Conservation (phyloP, 2,797 vertebrate genomes). For the Cichlasoma orientale region DNA sequence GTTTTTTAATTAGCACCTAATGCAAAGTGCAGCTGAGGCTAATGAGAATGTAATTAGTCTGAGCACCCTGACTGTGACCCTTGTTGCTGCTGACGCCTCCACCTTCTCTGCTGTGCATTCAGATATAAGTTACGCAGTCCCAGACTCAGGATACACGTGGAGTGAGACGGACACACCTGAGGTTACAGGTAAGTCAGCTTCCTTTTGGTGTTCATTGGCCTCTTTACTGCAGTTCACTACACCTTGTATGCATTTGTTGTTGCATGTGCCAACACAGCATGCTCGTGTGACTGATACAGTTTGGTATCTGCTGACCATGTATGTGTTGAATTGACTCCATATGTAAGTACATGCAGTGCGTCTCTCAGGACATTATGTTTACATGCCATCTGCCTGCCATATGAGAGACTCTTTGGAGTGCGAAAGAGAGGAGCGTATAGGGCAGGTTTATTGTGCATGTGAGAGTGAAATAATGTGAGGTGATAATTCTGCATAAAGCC, state of each 20-base stretch:
- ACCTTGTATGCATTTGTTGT: slow-evolving; percentile 11
- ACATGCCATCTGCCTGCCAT: slow-evolving; percentile 61
- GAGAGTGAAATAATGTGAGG: slow-evolving; percentile 34
- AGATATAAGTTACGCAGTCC: slow-evolving; percentile 79
- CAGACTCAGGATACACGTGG: slow-evolving; percentile 82
- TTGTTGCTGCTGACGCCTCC: slow-evolving; percentile 47
- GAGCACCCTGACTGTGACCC: slow-evolving; percentile 1
- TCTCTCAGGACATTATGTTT: slow-evolving; percentile 48
- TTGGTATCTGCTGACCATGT: slow-evolving; percentile 51
- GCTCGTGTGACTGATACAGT: slow-evolving; percentile 40
- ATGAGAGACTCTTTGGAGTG: slow-evolving; percentile 44
- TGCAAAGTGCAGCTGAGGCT: background rate
- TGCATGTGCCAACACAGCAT: slow-evolving; percentile 61
- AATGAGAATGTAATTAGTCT: background rate
- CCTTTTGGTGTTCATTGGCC: slow-evolving; percentile 4
- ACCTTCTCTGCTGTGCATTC: slow-evolving; percentile 70
- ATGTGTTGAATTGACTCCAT: slow-evolving; percentile 39
- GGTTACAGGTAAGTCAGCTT: slow-evolving; percentile 74
- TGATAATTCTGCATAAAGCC: slow-evolving; percentile 42
- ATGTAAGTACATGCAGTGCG: slow-evolving; percentile 41
- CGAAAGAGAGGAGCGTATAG: slow-evolving; percentile 1
- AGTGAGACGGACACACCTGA: slow-evolving; percentile 72
- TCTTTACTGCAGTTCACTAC: background rate
- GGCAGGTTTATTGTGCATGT: slow-evolving; percentile 58
- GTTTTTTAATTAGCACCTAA: too few species aligned